Evolutionary conservation across 2,113 vertebrate species (phyloP).

Genomic region (Nothobranchius furzeri): DNA sequence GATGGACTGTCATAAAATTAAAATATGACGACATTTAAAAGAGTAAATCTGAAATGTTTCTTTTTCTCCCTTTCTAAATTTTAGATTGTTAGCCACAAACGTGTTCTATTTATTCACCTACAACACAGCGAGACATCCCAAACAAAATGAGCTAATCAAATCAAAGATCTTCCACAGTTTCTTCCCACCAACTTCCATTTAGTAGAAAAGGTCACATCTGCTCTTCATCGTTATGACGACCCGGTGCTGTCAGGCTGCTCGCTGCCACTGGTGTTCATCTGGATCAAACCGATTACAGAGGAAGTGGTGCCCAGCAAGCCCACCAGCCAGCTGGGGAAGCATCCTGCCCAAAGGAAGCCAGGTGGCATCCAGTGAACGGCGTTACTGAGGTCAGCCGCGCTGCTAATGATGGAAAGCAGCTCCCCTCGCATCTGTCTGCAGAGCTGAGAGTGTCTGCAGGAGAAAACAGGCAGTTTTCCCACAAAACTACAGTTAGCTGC

Average conservation of each 20-base stretch:
- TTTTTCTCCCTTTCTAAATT: neutral
- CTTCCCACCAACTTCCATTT: neutral
- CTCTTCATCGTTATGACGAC: conserved; percentile 1
- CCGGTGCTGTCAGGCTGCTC: conserved; percentile 20
- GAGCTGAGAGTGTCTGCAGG: conserved; percentile 46
- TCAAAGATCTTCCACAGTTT: neutral
- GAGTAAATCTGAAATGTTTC: neutral
- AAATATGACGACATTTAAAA: neutral
- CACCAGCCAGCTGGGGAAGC: conserved; percentile 89
- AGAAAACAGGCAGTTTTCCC: neutral
- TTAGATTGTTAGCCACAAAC: neutral
- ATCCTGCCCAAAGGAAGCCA: conserved; percentile 90
- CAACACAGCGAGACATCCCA: neutral
- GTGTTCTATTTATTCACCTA: neutral
- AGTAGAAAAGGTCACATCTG: neutral
- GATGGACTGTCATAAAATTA: neutral
- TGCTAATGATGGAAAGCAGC: conserved; percentile 78
- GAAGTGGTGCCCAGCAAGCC: conserved; percentile 92
- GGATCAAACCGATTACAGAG: conserved; percentile 86
- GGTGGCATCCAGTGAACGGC: conserved; percentile 93
- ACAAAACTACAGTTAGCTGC: neutral
- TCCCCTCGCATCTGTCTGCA: conserved; percentile 73
- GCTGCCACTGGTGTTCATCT: conserved; percentile 61
- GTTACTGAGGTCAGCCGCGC: conserved; percentile 85
- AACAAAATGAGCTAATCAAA: neutral